Evolutionary conservation across 2,888 invertebrate genomes (phyloP), one percentile per base, ranked within the genome.

Genomic region (Drosophila anomalata): DNA sequence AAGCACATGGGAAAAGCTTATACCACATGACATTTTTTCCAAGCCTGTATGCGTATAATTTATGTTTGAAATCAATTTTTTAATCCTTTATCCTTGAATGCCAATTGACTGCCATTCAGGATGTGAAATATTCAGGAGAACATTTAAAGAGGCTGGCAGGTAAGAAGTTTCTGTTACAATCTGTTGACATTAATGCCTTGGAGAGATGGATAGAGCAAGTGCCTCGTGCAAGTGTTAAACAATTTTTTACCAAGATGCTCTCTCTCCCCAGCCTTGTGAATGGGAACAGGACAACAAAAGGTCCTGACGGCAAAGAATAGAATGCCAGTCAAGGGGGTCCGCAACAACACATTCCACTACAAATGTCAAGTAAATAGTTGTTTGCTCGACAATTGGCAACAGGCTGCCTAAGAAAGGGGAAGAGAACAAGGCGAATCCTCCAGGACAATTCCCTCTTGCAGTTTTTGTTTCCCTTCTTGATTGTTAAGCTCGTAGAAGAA

Each of bases 141-240:
- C 41, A n/a, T 48, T 14, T 36, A 20, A 50, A 41, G 52, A 57
- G 65, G 52, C 47, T 53, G 65, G 52, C 47, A 52, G 65, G 59
- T 51, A 58, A 54, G 44, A 54, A 54, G 50, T 59, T 55, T 53
- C 57, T 29, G 33, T 20, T 48, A 14, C 47, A 29, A 42, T 73
- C 75, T 77, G 77, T 78, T 85, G 82, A 85, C 85, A 85, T 77
- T 81, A 87, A 84, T 86, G 75, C 77, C 77, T 67, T 48, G 17
- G 61, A 77, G 78, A 62, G 56, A 26, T 71, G 60, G 71, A 82
- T 74, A 74, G 82, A 62, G 58, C 59, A 77, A 57, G 55, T 63
- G 48, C 39, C 62, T 7, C 55, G 51, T 54, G 56, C 48, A 69
- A 66, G 47, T 41, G 59, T 67, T 51, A 33, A 33, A 9, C 48